Percentiles rank a stretch among this genome's conserved stretches.
These are phyloP conservation scores for Endomychus coccineus DNA, from an alignment of 2,888 invertebrate genomes.

Conservation along the genomic window DNA sequence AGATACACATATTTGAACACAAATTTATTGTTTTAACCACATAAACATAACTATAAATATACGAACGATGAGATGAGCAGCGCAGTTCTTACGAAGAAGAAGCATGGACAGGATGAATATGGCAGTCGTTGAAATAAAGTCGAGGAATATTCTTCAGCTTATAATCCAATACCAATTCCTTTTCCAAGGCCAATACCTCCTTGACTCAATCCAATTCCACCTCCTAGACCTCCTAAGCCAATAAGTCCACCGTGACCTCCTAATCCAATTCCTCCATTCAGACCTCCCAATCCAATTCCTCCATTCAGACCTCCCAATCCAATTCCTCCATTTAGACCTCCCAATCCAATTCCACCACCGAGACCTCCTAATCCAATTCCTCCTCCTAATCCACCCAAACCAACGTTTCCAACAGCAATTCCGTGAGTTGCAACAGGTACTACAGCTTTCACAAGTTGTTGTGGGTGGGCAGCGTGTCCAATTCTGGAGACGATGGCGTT, in stretches of 20 bases:
- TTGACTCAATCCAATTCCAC: too few relatives aligned
- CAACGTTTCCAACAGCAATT: slow-evolving; percentile 17
- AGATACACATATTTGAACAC: too few relatives aligned
- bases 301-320: too few relatives aligned
- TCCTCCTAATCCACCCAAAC: slow-evolving; percentile 2
- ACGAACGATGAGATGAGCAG: too few relatives aligned
- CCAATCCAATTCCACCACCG: slow-evolving; percentile 1
- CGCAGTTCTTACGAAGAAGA: too few relatives aligned
- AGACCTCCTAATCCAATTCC: slow-evolving; percentile 1
- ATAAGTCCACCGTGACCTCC: not conserved
- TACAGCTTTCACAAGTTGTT: slow-evolving; percentile 14
- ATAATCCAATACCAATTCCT: not conserved
- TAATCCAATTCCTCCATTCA: not conserved
- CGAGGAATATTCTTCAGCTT: too few relatives aligned
- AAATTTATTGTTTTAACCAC: too few relatives aligned
- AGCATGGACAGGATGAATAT: too few relatives aligned
- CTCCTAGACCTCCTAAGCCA: not conserved
- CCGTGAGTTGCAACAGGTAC: slow-evolving; percentile 16
- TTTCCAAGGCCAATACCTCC: not conserved
- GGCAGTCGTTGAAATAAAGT: not conserved
- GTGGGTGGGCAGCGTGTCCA: slow-evolving; percentile 24
- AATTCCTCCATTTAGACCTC: slow-evolving; percentile 2
- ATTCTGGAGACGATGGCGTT: slow-evolving; percentile 23
- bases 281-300: too few relatives aligned
- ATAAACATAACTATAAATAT: too few relatives aligned